Evolutionary conservation across 2,113 vertebrate species (phyloP), one percentile per base, ranked within the genome.

Genomic region (Chaetodon auriga): DNA sequence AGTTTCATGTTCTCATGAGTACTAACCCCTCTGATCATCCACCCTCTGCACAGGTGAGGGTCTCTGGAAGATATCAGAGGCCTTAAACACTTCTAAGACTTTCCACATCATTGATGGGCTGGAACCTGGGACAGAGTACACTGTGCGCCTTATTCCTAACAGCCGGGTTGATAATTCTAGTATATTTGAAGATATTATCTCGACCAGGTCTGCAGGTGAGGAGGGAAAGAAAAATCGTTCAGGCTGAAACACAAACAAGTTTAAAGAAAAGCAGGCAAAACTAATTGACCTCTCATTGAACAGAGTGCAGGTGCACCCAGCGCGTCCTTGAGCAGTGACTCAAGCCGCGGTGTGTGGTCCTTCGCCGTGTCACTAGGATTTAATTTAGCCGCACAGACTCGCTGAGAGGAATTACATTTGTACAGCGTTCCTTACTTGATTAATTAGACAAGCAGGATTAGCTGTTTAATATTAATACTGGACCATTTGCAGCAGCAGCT

Each of bases 131-230:
- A 96, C 95, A 80, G 96, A 96, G 68, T 96, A 96, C 88, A 96
- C 95, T 94, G 96, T 97, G 92, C 78, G 75, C 60, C 82, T 91
- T 95, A 93, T 90, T 95, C 80, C 96, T 94, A 96, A 97, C 96
- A 95, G 94, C 86, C 94, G 96, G 96, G 94, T 95, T 94, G 95
- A 96, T 96, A 96, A 97, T 71, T 84, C 66, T 97, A 97, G 96
- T 95, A 96, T 98, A 96, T 98, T 96, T 96, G 96, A 97, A 97
- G 96, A 97, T 94, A 95, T 97, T 93, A 96, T 98, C 96, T 96
- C 93, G 91, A 96, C 96, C 38, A 10, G 12, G 69, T 72, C 69
- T 19, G 38, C 78, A 89, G 88, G 84, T 98, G 97, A 98, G 97
- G 85, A 88, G 81, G 41, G 41, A 55, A 58, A 61, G 68, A 49